Evolutionary conservation across 2,888 invertebrate genomes (phyloP), one percentile per base, ranked within the genome.

Genomic region (Eupithecia tripunctaria): DNA sequence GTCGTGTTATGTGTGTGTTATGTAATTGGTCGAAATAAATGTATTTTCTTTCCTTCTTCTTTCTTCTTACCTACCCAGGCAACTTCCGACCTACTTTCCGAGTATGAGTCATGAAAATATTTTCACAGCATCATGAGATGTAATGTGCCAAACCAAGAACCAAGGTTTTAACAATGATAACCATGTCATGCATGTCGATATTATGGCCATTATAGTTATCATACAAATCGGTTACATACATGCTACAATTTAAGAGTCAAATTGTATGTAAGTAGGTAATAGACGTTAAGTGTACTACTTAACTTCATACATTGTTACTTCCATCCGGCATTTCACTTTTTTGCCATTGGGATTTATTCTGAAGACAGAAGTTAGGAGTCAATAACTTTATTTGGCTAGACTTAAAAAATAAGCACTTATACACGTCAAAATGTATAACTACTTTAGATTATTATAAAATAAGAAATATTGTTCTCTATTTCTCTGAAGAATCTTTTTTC

Each of bases 161-260:
- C 56, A 56, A 56, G 21, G 21, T 56, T 56, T 21, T 21, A 56
- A 25, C 21, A 12, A 14, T 25, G 14, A 25, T 25, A 56, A 25
- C 14, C 56, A 56, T 56, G 21, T 25, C 56, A 56, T 56, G 56
- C 56, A 56, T 56, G 56, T 14, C 56, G 25, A 56, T 56, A 56
- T 12, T 14, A 56, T 56, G 12, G 4, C 25, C 12, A 56, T 56
- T 56, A 56, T 5, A 25, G 56, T 14, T 56, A 25, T 56, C 25
- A 56, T 56, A 56, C 21, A 56, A 56, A 56, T 56, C 14, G 56
- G 12, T 56, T 14, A 56, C 56, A 56, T 14, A 14, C 21, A 56
- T 56, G 56, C 56, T 56, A 56, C 56, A 56, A 56, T 56, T 56
- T 14, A 56, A 56, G 56, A 56, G 12, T 56, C 25, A 56, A 56